Evolutionary conservation across 2,888 invertebrate species (phyloP).

Genomic region (Melinaea menophilus): DNA sequence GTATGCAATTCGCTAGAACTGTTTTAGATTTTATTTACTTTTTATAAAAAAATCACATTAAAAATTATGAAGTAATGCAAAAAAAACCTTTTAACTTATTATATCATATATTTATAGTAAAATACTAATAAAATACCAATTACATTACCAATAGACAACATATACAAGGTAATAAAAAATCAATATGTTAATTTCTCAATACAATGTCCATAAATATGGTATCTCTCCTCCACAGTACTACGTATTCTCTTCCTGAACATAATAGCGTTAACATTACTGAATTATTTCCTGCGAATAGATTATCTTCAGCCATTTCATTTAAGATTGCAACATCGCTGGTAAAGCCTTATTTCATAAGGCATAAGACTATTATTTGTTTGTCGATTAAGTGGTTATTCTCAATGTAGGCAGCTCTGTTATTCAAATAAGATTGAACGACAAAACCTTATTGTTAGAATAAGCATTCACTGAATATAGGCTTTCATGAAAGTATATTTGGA

Average conservation of each 20-base stretch:
- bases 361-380: conserved; percentile 11
- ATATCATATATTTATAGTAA: too few species aligned
- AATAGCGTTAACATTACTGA: conserved; percentile 18
- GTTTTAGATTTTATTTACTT: too few species aligned
- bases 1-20: too few species aligned
- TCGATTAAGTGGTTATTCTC: conserved; percentile 9
- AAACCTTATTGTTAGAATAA: conserved; percentile 22
- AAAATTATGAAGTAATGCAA: too few species aligned
- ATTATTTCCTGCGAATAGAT: conserved; percentile 18
- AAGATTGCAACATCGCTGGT: conserved; percentile 11
- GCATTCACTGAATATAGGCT: conserved; percentile 23
- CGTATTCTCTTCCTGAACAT: background rate
- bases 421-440: conserved; percentile 27
- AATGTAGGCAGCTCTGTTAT: conserved; percentile 26
- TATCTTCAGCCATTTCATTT: conserved; percentile 13
- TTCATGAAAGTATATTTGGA: conserved; percentile 27
- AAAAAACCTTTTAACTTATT: too few species aligned
- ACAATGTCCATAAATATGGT: too few species aligned
- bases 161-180: too few species aligned
- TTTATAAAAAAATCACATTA: too few species aligned
- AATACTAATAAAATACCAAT: too few species aligned
- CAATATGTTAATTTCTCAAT: too few species aligned
- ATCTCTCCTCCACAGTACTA: background rate
- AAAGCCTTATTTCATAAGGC: background rate
- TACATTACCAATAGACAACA: too few species aligned